phyloP scores from a whole-genome alignment of 92 coral and sea anemone genomes.

The Phenganax marumi region DNA sequence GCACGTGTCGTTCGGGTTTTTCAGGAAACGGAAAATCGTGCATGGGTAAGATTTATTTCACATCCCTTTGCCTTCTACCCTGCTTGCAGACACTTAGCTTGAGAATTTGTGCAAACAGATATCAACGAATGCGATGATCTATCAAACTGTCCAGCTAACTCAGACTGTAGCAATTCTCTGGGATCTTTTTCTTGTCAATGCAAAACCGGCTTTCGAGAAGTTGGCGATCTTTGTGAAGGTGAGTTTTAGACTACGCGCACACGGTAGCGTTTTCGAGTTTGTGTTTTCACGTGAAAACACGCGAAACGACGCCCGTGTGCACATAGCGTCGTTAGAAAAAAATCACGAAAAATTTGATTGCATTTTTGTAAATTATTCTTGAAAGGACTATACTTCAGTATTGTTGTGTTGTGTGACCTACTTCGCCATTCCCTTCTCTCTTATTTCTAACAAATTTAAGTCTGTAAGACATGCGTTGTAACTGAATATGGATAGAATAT shows the following conservation, averaged over 20 bases:
- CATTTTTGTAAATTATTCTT: not conserved
- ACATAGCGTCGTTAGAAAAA: not conserved
- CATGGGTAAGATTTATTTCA: slow-evolving; percentile 1
- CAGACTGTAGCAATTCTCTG: not conserved
- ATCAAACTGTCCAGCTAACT: slow-evolving; percentile 10
- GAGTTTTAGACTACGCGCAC: not conserved
- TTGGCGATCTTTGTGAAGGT: not conserved
- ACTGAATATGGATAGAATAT: not conserved
- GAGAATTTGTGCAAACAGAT: not conserved
- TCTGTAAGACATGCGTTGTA: not conserved
- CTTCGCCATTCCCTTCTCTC: too few relatives aligned
- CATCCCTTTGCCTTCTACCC: not conserved
- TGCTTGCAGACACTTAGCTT: not conserved
- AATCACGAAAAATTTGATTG: not conserved
- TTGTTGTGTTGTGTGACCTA: too few relatives aligned
- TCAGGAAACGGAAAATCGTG: slow-evolving; percentile 25
- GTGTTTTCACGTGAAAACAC: not conserved
- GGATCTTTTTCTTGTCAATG: slow-evolving; percentile 24
- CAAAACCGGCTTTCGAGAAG: not conserved
- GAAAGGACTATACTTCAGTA: too few relatives aligned
- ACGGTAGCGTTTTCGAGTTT: not conserved
- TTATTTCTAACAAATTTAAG: too few relatives aligned
- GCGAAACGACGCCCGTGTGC: not conserved
- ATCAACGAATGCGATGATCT: slow-evolving; percentile 18
- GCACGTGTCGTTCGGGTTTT: slow-evolving; percentile 11